Evolutionary conservation across 1,140 invertebrate species (phyloP), one percentile per base, ranked within the genome.

Genomic region (Psix sp.): DNA sequence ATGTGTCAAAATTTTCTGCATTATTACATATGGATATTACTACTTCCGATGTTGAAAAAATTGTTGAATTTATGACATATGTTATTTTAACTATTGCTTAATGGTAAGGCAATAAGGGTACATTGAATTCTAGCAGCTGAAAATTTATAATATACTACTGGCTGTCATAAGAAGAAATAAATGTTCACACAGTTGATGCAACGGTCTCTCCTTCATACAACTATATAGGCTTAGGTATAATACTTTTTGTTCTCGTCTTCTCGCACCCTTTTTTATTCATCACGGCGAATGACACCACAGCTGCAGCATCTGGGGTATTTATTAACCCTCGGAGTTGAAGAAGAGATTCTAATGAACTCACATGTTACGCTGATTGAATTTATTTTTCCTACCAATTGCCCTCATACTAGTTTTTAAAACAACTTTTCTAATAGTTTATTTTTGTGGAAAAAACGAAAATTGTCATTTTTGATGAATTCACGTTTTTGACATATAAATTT

Each of bases 301-400:
- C 65, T 60, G 65, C 54, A 46, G 39, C 65, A 68, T 68, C 65
- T 60, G 65, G 43, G 36, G 54, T 48, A 52, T 60, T 68, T 68
- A 60, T 68, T 68, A 68, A 68, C 65, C 65, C 65, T 60, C 54
- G 36, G 46, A 54, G 65, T 54, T 68, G 24, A 52, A 60, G 17
- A 43, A 35, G 39, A 45, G 46, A 59, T 31, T 52, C 31, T 46
- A 59, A 59, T 68, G 35, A 51, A 68, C 31, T 43, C 35, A 40
- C 29, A 14, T 42, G 20, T 35, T 54, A 35, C 51, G 21, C 35
- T 56, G 39, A 54, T 39, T 42, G 21, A 46, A 40, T 35, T 31
- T 48, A n/a, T n/a, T n/a, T n/a, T n/a, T n/a, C n/a, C n/a, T n/a
- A n/a, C n/a, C n/a, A n/a, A n/a, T n/a, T n/a, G n/a, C n/a, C n/a